phyloP scores from a whole-genome alignment of 2,888 invertebrate species.

The Lasiommata megera region DNA sequence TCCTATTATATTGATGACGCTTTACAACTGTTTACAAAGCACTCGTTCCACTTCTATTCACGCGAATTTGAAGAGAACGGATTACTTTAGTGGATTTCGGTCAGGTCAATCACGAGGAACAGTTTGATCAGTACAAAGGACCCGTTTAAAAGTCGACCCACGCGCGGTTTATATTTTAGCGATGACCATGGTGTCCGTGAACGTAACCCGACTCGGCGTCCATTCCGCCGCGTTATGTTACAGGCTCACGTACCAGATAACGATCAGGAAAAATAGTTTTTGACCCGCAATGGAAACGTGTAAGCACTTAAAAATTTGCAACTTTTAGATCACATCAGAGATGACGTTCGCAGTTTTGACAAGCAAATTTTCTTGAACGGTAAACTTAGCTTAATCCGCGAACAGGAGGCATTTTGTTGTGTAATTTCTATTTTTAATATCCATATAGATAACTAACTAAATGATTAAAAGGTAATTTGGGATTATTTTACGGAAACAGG shows the following conservation, averaged over 20 bases:
- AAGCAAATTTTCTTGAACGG: too few relatives aligned
- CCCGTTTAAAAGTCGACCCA: slow-evolving; percentile 47
- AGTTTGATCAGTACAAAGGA: slow-evolving; percentile 42
- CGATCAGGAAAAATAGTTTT: slow-evolving; percentile 65
- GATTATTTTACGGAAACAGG: too few relatives aligned
- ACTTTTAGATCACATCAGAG: slow-evolving; percentile 39
- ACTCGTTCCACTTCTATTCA: slow-evolving; percentile 15
- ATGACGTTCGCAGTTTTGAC: too few relatives aligned
- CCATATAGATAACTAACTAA: too few relatives aligned
- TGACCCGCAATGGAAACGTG: slow-evolving; percentile 68
- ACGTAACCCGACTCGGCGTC: slow-evolving; percentile 52
- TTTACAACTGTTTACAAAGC: slow-evolving; percentile 1
- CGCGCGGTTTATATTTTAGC: slow-evolving; percentile 54
- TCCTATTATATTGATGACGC: too few relatives aligned
- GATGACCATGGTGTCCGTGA: slow-evolving; percentile 53
- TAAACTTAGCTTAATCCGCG: too few relatives aligned
- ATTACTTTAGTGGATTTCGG: slow-evolving; percentile 39
- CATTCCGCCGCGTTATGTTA: slow-evolving; percentile 51
- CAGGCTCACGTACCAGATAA: slow-evolving; percentile 68
- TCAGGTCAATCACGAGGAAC: slow-evolving; percentile 46
- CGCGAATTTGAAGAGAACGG: slow-evolving; percentile 24
- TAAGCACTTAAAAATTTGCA: slow-evolving; percentile 51
- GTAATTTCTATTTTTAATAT: too few relatives aligned
- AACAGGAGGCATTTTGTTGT: too few relatives aligned
- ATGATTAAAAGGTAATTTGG: too few relatives aligned